Evolutionary conservation across 2,113 vertebrate genomes (phyloP).

Genomic region (Tor tambroides): DNA sequence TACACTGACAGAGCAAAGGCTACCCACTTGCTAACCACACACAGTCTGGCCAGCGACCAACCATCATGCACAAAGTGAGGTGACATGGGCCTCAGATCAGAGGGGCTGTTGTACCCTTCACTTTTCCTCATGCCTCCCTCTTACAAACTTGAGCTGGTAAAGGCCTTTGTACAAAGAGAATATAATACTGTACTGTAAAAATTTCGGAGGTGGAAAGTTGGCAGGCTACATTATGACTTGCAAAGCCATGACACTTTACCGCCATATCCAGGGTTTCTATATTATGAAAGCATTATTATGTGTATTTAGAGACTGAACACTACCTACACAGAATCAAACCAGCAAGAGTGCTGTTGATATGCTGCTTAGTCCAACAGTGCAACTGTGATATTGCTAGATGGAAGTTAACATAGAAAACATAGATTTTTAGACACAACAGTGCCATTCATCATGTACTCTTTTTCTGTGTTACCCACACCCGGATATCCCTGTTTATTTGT

Average conservation of each 20-base stretch:
- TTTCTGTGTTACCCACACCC: too few relatives aligned
- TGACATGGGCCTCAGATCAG: slow-evolving; percentile 29
- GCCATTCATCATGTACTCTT: too few relatives aligned
- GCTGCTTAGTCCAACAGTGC: too few relatives aligned
- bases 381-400: not conserved
- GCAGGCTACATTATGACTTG: not conserved
- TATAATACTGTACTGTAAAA: not conserved
- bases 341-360: too few relatives aligned
- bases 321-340: too few relatives aligned
- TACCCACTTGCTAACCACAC: slow-evolving; percentile 39
- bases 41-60: slow-evolving; percentile 36
- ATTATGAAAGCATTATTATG: not conserved
- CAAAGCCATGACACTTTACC: not conserved
- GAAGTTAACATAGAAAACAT: too few relatives aligned
- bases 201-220: not conserved
- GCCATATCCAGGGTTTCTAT: not conserved
- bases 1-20: slow-evolving; percentile 43
- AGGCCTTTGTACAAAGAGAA: not conserved
- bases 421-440: too few relatives aligned
- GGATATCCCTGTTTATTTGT: too few relatives aligned
- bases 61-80: slow-evolving; percentile 8
- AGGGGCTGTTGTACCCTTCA: not conserved
- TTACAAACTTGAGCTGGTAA: not conserved
- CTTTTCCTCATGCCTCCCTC: not conserved
- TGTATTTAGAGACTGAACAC: not conserved